Evolutionary conservation across 2,113 vertebrate species (phyloP).

Genomic region (Nipponia nippon): DNA sequence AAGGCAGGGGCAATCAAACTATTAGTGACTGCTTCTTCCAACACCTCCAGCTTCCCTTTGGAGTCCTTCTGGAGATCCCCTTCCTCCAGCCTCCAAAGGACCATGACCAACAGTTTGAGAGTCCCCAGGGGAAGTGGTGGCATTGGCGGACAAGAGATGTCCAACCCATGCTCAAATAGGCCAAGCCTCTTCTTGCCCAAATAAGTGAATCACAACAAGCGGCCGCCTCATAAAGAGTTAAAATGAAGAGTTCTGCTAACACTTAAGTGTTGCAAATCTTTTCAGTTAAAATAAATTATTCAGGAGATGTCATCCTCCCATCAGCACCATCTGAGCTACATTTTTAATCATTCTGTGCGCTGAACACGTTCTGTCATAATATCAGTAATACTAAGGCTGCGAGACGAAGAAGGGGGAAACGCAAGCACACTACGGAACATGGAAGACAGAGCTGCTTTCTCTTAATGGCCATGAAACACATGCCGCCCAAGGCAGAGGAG

Average conservation of each 20-base stretch:
- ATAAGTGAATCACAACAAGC: background rate
- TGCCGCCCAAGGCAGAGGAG: background rate
- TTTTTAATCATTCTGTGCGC: background rate
- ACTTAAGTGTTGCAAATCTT: background rate
- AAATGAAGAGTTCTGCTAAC: background rate
- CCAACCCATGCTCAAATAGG: background rate
- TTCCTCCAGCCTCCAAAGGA: background rate
- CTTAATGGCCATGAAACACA: background rate
- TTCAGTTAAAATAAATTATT: slow-evolving; percentile 44
- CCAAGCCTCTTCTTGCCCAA: background rate
- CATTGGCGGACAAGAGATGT: background rate
- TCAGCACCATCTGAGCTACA: slow-evolving; percentile 52
- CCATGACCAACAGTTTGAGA: background rate
- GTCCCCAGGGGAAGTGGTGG: background rate
- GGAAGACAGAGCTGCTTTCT: background rate
- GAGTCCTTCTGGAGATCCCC: background rate
- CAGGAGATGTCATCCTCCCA: slow-evolving; percentile 32
- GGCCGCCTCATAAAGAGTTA: background rate
- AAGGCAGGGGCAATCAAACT: background rate
- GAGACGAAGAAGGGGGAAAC: background rate
- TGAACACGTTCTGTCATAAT: background rate
- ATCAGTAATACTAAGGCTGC: background rate
- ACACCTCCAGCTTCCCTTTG: background rate
- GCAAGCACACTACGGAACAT: background rate
- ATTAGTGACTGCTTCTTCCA: background rate